Evolutionary conservation across 1,140 invertebrate genomes (phyloP).

Genomic region (Hylaeus volcanicus): DNA sequence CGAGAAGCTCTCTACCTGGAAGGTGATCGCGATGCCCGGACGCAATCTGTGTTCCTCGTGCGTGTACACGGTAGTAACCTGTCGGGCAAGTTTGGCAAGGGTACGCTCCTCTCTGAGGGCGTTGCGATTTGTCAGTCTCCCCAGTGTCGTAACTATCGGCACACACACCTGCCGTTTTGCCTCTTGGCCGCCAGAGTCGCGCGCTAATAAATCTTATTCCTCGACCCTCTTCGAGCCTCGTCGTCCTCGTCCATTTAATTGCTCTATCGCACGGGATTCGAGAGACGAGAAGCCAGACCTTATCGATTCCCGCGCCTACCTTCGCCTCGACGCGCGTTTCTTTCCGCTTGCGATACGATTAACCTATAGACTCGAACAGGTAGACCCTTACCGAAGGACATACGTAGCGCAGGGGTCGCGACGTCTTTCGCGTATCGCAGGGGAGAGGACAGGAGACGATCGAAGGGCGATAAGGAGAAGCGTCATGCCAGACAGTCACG

Average conservation of each 20-base stretch:
- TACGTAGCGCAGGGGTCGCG: no score
- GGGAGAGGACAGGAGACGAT: no score
- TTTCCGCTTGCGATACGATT: not conserved
- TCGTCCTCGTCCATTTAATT: conserved; percentile 42
- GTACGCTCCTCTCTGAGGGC: conserved; percentile 34
- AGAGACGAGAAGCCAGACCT: not conserved
- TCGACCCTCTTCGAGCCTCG: conserved; percentile 46
- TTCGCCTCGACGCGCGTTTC: not conserved
- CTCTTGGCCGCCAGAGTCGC: conserved; percentile 3
- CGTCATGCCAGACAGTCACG: no score
- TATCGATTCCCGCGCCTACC: not conserved
- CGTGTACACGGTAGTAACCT: conserved; percentile 24
- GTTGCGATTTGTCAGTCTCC: conserved; percentile 48
- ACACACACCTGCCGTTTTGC: conserved; percentile 53
- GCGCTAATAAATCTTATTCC: conserved; percentile 67
- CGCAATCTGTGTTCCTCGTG: not conserved
- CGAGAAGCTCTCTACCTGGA: not conserved
- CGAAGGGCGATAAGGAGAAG: no score
- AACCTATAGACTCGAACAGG: not conserved
- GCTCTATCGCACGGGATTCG: conserved; percentile 30
- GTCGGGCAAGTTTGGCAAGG: conserved; percentile 42
- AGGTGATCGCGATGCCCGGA: not conserved
- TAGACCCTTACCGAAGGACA: no score
- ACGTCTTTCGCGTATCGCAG: no score
- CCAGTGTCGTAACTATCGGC: conserved; percentile 29